Evolutionary conservation across 2,113 vertebrate genomes (phyloP), one percentile per base, ranked within the genome.

Genomic region (Hymenochirus boettgeri): DNA sequence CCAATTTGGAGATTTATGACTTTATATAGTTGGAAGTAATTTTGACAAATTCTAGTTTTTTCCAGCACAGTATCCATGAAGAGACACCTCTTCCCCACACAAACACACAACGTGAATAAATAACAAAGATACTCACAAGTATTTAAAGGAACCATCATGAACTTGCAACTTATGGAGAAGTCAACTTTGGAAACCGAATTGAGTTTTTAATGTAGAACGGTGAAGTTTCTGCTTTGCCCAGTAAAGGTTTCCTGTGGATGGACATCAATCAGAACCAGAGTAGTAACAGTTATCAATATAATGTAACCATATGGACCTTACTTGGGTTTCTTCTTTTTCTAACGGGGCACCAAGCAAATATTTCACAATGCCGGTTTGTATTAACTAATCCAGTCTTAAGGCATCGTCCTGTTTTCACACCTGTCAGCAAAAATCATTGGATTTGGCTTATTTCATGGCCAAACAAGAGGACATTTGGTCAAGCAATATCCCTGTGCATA

Each of bases 161-260:
- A n/a, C n/a, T n/a, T n/a, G n/a, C n/a, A n/a, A 91, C 95, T 82
- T 89, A 98, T 99, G 71, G 91, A 94, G 75, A 98, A 97, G 58
- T 93, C 87, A 98, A 99, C 70, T 89, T 94, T 37, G 95, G 94
- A 73, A 98, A 99, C n/a, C 86, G 81, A 75, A 99, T 85, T 62
- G 91, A 92, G 75, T 98, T 99, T 86, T 96, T 98, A 78, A 99
- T 92, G 85, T 92, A 98, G 77, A 98, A 73, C 18, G 92, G 98
- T 80, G 97, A 97, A 83, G 96, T 92, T 71, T 93, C 92, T 3
- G 93, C 93, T 1, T 84, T 80, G 18, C 70, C 81, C 19, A 99
- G 79, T 65, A 93, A 74, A 0, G 90, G 88, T 62, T 83, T 82
- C 74, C 96, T 99, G 78, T n/a, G 82, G 82, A 61, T 17, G 31